Conservation (phyloP, 2,113 vertebrate genomes). For the Lontra canadensis region DNA sequence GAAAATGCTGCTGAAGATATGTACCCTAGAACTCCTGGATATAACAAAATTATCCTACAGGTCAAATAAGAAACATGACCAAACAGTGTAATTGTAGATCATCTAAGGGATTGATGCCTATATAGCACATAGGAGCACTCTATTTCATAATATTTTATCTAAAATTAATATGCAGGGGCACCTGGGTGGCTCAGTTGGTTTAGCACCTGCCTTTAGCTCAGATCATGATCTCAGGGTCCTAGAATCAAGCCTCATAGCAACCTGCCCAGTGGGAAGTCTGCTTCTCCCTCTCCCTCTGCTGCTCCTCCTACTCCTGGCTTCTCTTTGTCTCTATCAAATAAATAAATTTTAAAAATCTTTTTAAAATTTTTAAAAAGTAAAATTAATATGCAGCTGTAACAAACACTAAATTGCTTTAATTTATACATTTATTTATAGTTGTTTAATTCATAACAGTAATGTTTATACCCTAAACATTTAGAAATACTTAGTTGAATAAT, state of each 20-base stretch:
- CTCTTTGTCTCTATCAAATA: not conserved
- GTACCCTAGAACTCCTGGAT: not conserved
- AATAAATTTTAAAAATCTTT: not conserved
- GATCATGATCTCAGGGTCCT: not conserved
- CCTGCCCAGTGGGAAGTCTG: not conserved
- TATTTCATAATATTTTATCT: constrained; percentile 2
- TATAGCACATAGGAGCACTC: not conserved
- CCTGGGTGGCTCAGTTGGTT: not conserved
- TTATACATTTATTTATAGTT: not conserved
- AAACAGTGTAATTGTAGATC: not conserved
- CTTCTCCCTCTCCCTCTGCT: too few species aligned
- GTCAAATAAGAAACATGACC: constrained; percentile 2
- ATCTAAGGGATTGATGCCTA: not conserved
- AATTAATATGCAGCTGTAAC: not conserved
- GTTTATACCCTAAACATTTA: constrained; percentile 2
- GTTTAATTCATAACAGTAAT: not conserved
- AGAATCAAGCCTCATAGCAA: not conserved
- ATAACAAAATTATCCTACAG: constrained; percentile 13
- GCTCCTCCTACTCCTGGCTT: not conserved
- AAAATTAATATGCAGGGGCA: not conserved
- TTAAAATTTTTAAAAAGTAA: not conserved
- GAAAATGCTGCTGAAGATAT: not conserved
- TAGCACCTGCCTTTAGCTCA: not conserved
- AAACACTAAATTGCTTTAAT: not conserved
- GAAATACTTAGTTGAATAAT: not conserved